Conservation (phyloP, 2,113 vertebrate genomes). For the Salvelinus sp. region DNA sequence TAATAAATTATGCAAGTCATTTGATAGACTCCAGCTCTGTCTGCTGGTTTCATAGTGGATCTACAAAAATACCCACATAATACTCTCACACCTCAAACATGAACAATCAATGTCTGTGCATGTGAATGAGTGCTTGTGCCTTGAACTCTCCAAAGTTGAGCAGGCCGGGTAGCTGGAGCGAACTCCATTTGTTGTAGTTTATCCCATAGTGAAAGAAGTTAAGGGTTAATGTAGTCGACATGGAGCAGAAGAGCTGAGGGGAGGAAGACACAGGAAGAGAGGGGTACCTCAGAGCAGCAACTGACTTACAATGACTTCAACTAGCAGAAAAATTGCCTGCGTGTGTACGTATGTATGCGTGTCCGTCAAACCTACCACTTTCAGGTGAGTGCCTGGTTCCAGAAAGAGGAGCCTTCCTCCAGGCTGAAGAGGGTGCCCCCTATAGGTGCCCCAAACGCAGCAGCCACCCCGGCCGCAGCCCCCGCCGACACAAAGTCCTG, state of each 20-base stretch:
- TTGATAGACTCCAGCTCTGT: no score
- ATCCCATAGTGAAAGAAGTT: conserved; percentile 97
- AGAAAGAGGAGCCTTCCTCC: conserved; percentile 96
- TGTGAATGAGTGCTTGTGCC: conserved; percentile 64
- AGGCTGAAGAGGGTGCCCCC: conserved; percentile 95
- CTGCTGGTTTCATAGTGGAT: no score
- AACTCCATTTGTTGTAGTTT: conserved; percentile 92
- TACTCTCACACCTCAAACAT: no score
- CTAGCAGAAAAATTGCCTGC: not conserved
- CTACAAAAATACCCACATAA: no score
- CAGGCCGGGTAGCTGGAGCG: conserved; percentile 95
- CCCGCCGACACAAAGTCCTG: conserved; percentile 96
- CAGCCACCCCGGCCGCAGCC: conserved; percentile 91
- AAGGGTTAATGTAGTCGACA: conserved; percentile 95
- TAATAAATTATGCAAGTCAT: no score
- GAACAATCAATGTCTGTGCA: no score
- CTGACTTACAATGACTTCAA: not conserved
- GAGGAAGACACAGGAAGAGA: not conserved
- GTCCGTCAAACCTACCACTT: not conserved
- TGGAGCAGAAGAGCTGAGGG: conserved; percentile 91
- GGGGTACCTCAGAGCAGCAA: not conserved
- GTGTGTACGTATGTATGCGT: not conserved
- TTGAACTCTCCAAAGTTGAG: conserved; percentile 97
- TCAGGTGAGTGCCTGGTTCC: conserved; percentile 96
- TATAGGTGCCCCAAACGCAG: conserved; percentile 94